phyloP scores from a whole-genome alignment of 2,113 vertebrate species.

The Ictidomys tridecemlineatus region DNA sequence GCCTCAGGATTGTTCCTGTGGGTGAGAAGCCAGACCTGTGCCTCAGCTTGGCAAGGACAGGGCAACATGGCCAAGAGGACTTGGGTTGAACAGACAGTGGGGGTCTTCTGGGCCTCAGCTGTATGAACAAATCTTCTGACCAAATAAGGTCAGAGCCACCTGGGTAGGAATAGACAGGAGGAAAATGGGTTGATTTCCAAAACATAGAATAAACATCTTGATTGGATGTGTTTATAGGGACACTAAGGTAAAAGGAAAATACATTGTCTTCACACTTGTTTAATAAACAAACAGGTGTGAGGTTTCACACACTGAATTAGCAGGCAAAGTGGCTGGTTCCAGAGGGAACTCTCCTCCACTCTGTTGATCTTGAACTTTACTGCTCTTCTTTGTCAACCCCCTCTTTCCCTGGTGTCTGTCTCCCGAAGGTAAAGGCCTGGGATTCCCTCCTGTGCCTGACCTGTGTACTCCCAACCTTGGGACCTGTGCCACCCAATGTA shows the following conservation, averaged over 20 bases:
- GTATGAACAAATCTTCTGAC: background rate
- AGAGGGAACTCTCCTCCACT: too few species aligned
- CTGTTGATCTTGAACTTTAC: background rate
- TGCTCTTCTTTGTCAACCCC: background rate
- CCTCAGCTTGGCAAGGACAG: background rate
- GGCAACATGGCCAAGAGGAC: too few species aligned
- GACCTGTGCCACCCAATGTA: background rate
- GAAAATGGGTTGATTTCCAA: background rate
- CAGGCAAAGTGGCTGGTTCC: constrained; percentile 57
- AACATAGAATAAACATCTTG: background rate
- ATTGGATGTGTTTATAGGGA: background rate
- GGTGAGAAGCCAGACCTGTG: background rate
- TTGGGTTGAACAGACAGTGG: background rate
- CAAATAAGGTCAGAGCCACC: background rate
- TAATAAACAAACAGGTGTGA: constrained; percentile 54
- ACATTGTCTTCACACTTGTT: constrained; percentile 76
- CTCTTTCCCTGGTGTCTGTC: background rate
- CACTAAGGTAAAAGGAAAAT: constrained; percentile 16
- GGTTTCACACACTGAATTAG: constrained; percentile 76
- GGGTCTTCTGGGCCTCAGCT: background rate
- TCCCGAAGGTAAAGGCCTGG: background rate
- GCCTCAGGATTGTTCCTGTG: too few species aligned
- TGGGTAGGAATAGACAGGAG: background rate
- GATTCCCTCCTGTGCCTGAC: background rate
- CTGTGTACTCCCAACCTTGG: background rate